Evolutionary conservation across 1,140 invertebrate genomes (phyloP), one percentile per base, ranked within the genome.

Genomic region (Polypedilum pembai): DNA sequence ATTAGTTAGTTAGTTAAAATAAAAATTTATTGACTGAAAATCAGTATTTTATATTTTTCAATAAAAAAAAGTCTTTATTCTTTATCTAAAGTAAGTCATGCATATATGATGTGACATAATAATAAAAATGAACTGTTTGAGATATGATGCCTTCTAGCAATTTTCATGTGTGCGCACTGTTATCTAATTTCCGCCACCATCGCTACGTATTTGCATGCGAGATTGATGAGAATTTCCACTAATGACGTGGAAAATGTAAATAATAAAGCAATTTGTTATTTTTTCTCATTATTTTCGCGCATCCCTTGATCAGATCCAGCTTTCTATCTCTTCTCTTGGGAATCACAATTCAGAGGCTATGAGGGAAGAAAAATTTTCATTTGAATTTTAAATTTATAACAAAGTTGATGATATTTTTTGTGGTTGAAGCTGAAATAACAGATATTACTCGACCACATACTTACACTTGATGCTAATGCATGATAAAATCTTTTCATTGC

Each of bases 181-280:
- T 33, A 33, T 33, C 24, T 3, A 33, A 33, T 33, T 33, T 33
- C 24, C 24, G 5, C 24, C 24, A 33, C 24, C 24, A 33, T 33
- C 24, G 24, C 5, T 33, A 3, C 5, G 5, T 33, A 33, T 33
- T 33, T 33, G 5, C 24, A 33, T 33, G 24, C 5, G 24, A 56
- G 65, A 69, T 69, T 69, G 65, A 69, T 69, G 65, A 21, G 20
- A 69, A 7, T 10, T 69, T 21, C 65, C 65, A 69, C 65, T 69
- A 69, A 69, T 69, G 65, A 69, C 65, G 17, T 69, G 65, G 65
- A 69, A 69, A 69, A 69, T 69, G 15, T 21, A 21, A 69, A 69
- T 69, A 69, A 69, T 69, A 69, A 69, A 69, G 65, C 65, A 69
- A 69, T 69, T 69, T 69, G 65, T 69, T 69, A 21, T 20, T 56